Base-by-base conservation (phyloP, 1,140 invertebrate genomes). In the Teleogryllus occipitalis region DNA sequence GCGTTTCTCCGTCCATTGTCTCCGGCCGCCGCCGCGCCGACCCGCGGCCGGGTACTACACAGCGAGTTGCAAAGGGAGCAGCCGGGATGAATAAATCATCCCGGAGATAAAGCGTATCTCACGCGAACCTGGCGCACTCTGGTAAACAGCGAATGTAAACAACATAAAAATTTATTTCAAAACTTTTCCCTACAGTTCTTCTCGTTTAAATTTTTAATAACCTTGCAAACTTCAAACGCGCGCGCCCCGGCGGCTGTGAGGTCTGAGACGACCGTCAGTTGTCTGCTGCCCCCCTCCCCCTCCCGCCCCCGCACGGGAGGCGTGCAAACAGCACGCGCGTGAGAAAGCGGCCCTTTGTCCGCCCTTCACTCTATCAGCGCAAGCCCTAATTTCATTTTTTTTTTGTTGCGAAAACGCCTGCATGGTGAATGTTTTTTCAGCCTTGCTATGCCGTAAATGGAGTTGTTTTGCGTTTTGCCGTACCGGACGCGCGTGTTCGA, bases 111-210 rank as follows among this genome's bases (percentile, higher is more conserved):
- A 65, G 54, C 54, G 54, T 14, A 65, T 65, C 54, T 65, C 18
- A 7, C 7, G 18, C 18, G 54, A 65, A 65, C 54, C 54, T 65
- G 54, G 54, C 54, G 10, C 54, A 14, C 54, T 65, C 54, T 18
- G 10, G 54, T 65, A 65, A 65, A 65, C 54, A 65, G 54, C 54
- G 54, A 65, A 65, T 65, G 54, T 65, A 65, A 10, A 65, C 54
- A 65, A 65, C 54, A 65, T 65, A 65, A 65, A 65, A 65, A 65
- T 65, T 65, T 65, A 65, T 65, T 65, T 65, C 54, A 65, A 65
- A 65, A 65, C 54, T 65, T 65, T 65, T 65, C 54, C 10, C 18
- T 65, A 39, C 27, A 10, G 54, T 65, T 14, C 10, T 65, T 65
- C 54, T 65, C 54, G 54, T 65, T 65, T 65, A 65, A 65, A 65